Evolutionary conservation across 2,113 vertebrate genomes (phyloP), one percentile per base, ranked within the genome.

Genomic region (Phyllopteryx taeniolatus): DNA sequence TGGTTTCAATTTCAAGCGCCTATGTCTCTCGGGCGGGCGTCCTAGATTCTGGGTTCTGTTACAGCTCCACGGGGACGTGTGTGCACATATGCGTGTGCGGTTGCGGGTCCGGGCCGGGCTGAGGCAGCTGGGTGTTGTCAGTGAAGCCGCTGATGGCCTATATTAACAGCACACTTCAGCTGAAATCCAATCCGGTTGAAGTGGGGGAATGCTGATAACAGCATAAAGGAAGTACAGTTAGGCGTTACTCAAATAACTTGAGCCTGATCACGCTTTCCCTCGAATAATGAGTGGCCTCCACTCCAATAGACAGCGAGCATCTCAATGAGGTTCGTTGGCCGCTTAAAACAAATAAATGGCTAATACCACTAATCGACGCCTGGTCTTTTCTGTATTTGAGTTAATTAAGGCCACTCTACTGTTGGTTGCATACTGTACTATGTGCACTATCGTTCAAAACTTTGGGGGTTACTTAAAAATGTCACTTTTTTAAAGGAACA

Each of bases 41-140:
- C 88, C 89, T 85, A 89, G 81, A 91, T 92, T 79, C 73, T 68
- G 57, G 70, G 75, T 89, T 89, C 88, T 89, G 85, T 90, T 86
- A 86, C 82, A 80, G 84, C 80, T 83, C 89, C 84, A 68, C 51
- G 17, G 89, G 89, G 90, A 86, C 19, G 7, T 31, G 63, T 68
- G 72, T 64, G 51, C 39, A 12, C 17, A 8, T n/a, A 54, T 68
- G 77, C 49, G 59, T 67, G 66, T 61, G 54, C 43, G 60, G 66
- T 39, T 77, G 59, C 43, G 49, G 66, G 61, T 77, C 56, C 62
- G 57, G 60, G 33, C 39, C 33, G 57, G 69, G 39, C 61, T 67
- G 10, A 6, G 39, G 76, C 13, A 0, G 54, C 73, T 77, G 77
- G 51, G 76, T 81, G 84, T 83, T 80, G 76, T 84, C 76, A 73